Percentiles rank a stretch among this genome's conserved stretches.
Conservation (phyloP, 1,140 invertebrate species). For the Drosophila guanche region DNA sequence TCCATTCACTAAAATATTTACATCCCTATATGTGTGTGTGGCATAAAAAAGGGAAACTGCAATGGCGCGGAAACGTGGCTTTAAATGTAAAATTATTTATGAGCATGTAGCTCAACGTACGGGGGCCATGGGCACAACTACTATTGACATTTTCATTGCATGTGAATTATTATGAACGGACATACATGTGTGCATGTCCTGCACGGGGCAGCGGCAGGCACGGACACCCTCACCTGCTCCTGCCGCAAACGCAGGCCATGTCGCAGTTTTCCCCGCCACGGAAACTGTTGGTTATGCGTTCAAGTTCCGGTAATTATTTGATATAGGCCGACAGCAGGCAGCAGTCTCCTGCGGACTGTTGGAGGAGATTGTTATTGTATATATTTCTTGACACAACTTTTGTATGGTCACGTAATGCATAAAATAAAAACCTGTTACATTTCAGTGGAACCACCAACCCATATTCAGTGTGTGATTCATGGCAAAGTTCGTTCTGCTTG, state of each 20-base stretch:
- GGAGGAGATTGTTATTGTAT: constrained; percentile 54
- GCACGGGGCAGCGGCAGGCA: background rate
- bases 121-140: constrained; percentile 56
- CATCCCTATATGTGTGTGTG: constrained; percentile 31
- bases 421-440: constrained; percentile 71
- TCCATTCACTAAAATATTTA: background rate
- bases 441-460: no score
- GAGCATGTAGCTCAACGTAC: constrained; percentile 44
- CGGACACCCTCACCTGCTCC: background rate
- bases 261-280: constrained; percentile 29
- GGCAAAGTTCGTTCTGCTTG: constrained; percentile 9
- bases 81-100: constrained; percentile 57
- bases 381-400: constrained; percentile 40
- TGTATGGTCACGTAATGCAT: constrained; percentile 73
- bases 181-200: constrained; percentile 64
- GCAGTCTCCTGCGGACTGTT: background rate
- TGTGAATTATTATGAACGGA: constrained; percentile 77
- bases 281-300: constrained; percentile 77
- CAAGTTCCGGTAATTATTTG: constrained; percentile 80
- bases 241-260: background rate
- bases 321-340: constrained; percentile 61
- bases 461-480: no score
- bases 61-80: constrained; percentile 34
- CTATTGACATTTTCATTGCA: constrained; percentile 76
- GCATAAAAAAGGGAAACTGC: constrained; percentile 37